Percentiles rank a stretch among this genome's conserved stretches.
Evolutionary conservation across 2,113 vertebrate genomes (phyloP).

Genomic region (Tyrannus savana): DNA sequence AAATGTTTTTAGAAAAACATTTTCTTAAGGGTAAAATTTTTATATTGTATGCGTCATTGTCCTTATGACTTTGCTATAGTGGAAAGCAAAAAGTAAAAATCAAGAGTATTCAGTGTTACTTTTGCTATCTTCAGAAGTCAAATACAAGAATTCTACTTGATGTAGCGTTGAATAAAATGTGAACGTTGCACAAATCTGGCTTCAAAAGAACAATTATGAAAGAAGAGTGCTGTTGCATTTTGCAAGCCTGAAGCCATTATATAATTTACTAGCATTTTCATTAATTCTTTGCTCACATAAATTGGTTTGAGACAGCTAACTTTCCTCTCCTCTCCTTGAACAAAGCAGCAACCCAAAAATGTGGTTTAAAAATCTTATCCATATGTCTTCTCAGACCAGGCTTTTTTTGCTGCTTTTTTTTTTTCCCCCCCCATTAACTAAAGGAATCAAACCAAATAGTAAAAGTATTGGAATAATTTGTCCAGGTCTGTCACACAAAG

Average conservation of each 20-base stretch:
- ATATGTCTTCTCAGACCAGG: not conserved
- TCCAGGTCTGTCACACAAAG: not conserved
- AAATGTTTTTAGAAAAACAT: not conserved
- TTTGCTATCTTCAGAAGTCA: not conserved
- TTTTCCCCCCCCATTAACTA: not conserved
- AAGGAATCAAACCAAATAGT: not conserved
- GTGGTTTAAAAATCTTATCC: not conserved
- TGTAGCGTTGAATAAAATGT: not conserved
- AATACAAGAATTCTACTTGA: not conserved
- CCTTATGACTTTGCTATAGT: not conserved
- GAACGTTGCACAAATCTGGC: not conserved
- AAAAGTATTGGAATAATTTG: not conserved
- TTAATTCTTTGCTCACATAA: not conserved
- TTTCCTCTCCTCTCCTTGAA: not conserved
- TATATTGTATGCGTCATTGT: not conserved
- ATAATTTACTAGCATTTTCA: conserved; percentile 12
- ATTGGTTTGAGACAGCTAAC: not conserved
- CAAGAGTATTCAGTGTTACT: not conserved
- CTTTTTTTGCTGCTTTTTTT: no score
- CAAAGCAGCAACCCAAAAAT: not conserved
- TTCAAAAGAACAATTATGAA: not conserved
- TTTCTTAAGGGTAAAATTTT: not conserved
- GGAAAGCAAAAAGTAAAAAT: not conserved
- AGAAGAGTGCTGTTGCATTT: not conserved
- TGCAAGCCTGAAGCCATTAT: conserved; percentile 7